Conservation (phyloP, 2,797 vertebrate genomes). For the Siniperca scherzeri region DNA sequence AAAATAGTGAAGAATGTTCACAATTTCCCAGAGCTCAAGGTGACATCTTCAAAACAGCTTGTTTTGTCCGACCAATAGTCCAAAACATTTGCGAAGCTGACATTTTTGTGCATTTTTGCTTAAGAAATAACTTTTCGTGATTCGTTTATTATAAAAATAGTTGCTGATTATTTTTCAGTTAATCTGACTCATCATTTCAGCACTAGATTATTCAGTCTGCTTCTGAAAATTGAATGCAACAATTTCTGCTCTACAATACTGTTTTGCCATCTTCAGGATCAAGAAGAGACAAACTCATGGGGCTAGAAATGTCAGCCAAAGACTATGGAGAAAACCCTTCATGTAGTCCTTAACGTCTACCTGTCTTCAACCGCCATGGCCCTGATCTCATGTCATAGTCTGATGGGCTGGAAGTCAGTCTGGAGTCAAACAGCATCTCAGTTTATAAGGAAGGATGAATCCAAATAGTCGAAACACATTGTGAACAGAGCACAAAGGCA, state of each 20-base stretch:
- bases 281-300: not conserved
- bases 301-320: not conserved
- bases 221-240: not conserved
- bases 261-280: not conserved
- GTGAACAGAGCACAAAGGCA: slow-evolving; percentile 61
- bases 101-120: not conserved
- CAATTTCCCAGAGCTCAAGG: not conserved
- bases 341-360: not conserved
- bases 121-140: not conserved
- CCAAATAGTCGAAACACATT: slow-evolving; percentile 56
- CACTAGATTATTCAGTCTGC: not conserved
- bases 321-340: not conserved
- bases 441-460: slow-evolving; percentile 11
- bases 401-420: slow-evolving; percentile 6
- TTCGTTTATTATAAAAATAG: not conserved
- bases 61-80: not conserved
- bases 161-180: not conserved
- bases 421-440: slow-evolving; percentile 18
- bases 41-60: not conserved
- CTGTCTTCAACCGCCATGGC: not conserved
- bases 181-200: not conserved
- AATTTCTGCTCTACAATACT: not conserved
- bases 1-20: not conserved
- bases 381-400: not conserved
- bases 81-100: not conserved